Conservation (phyloP, 1,140 invertebrate species). For the Drosophila kurseongensis region DNA sequence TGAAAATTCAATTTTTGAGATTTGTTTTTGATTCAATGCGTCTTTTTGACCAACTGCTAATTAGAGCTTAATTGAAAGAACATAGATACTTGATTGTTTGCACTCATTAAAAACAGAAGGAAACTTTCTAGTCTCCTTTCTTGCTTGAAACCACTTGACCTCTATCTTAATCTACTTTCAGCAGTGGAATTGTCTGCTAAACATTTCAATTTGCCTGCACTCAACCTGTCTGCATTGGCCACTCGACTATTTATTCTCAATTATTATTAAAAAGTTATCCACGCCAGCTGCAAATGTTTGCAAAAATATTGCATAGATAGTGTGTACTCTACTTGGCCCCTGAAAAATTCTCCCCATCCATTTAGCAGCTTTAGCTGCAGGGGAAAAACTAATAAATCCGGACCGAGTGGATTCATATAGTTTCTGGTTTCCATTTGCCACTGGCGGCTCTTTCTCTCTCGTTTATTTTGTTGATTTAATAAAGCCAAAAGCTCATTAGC, state of each 20-base stretch:
- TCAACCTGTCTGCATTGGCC: neutral
- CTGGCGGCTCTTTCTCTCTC: neutral
- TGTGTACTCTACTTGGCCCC: neutral
- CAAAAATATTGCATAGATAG: slow-evolving; percentile 8
- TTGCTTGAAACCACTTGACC: neutral
- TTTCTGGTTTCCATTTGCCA: slow-evolving; percentile 10
- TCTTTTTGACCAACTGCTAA: neutral
- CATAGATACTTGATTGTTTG: neutral
- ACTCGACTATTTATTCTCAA: slow-evolving; percentile 56
- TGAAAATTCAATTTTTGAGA: no score
- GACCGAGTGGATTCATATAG: slow-evolving; percentile 18
- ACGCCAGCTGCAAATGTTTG: slow-evolving; percentile 9
- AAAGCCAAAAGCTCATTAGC: slow-evolving; percentile 50
- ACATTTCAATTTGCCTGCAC: slow-evolving; percentile 18
- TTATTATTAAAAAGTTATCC: slow-evolving; percentile 49
- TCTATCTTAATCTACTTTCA: neutral
- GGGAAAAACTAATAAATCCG: slow-evolving; percentile 36
- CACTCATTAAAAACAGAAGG: neutral
- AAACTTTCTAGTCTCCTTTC: neutral
- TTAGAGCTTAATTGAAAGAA: neutral
- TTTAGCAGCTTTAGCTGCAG: neutral
- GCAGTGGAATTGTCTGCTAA: slow-evolving; percentile 20
- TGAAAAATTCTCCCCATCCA: neutral
- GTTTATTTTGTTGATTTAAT: slow-evolving; percentile 36
- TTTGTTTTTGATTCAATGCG: neutral